phyloP scores from a whole-genome alignment of 2,797 vertebrate species.

The Nothura maculosa region DNA sequence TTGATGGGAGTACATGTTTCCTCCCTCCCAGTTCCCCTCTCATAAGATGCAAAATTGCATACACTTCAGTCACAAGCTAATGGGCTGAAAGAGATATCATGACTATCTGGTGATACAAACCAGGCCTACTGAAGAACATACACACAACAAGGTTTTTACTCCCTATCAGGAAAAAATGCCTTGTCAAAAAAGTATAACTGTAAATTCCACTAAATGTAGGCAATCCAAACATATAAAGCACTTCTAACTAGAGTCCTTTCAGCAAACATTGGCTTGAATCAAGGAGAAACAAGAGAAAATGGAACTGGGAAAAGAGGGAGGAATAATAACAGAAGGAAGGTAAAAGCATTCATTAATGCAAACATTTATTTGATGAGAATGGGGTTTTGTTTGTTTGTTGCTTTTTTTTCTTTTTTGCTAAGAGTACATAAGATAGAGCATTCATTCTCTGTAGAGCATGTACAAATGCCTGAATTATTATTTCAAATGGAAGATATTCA shows the following conservation, averaged over 20 bases:
- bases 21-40: fast-evolving
- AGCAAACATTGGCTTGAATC: background rate
- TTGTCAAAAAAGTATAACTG: background rate
- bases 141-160: background rate
- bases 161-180: background rate
- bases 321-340: background rate
- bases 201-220: background rate
- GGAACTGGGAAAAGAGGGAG: background rate
- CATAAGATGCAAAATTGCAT: background rate
- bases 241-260: background rate
- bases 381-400: too few species aligned
- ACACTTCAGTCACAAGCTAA: background rate
- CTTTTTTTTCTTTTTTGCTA: too few species aligned
- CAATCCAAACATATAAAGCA: background rate
- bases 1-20: fast-evolving
- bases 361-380: background rate
- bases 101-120: background rate
- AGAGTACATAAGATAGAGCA: background rate
- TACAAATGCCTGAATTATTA: background rate
- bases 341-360: background rate
- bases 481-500: background rate
- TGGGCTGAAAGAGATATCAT: background rate
- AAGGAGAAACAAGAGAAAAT: background rate
- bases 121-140: background rate
- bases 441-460: background rate